phyloP scores from a whole-genome alignment of 2,888 invertebrate species.

The Lasioglossum morio region DNA sequence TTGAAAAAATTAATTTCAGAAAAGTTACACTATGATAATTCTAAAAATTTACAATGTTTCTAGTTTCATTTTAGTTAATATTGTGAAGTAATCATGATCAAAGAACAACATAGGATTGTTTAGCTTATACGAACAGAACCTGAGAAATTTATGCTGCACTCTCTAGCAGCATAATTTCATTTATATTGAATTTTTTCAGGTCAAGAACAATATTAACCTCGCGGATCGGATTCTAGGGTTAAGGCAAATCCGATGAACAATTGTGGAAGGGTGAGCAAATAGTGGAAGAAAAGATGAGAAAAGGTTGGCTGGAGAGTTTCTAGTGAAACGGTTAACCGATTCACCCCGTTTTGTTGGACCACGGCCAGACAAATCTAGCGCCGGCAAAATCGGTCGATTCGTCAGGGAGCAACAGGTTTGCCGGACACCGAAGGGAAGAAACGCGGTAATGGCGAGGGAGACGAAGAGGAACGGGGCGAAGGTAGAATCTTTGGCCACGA shows the following conservation, averaged over 20 bases:
- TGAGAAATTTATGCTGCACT: no score
- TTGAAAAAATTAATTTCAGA: no score
- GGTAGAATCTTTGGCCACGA: slow-evolving; percentile 30
- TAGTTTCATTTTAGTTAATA: no score
- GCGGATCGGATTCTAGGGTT: no score
- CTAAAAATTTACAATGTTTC: no score
- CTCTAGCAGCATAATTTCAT: no score
- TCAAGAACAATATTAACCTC: no score
- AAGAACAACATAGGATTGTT: no score
- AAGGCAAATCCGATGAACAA: not conserved
- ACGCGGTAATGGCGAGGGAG: not conserved
- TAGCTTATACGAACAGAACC: no score
- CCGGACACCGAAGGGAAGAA: slow-evolving; percentile 16
- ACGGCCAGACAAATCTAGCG: slow-evolving; percentile 24
- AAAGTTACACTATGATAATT: no score
- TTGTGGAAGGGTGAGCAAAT: not conserved
- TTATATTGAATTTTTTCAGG: no score
- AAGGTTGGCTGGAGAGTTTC: not conserved
- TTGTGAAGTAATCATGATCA: no score
- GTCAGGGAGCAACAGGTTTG: slow-evolving; percentile 58
- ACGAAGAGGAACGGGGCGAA: slow-evolving; percentile 21
- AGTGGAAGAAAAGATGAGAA: not conserved
- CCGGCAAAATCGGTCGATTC: slow-evolving; percentile 26
- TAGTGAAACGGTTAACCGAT: not conserved
- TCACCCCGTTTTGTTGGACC: slow-evolving; percentile 21